Evolutionary conservation across 2,888 invertebrate genomes (phyloP).

Genomic region (Gerris lacustris): DNA sequence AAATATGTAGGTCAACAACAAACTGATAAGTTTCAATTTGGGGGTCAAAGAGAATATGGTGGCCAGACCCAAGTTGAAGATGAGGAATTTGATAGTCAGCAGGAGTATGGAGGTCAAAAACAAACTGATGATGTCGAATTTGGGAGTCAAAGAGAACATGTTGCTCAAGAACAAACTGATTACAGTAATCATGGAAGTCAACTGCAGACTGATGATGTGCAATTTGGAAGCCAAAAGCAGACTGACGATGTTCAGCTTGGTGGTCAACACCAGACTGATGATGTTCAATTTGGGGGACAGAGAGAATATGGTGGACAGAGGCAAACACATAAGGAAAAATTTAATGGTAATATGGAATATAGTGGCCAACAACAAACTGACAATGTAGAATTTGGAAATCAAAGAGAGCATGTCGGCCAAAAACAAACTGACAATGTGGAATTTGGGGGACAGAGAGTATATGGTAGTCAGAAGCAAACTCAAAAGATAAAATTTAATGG

Average conservation of each 20-base stretch:
- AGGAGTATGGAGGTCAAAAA: constrained; percentile 14
- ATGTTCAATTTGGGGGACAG: not conserved
- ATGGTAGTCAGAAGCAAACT: not conserved
- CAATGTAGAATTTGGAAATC: constrained; percentile 9
- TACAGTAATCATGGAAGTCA: constrained; percentile 26
- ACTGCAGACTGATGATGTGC: not conserved
- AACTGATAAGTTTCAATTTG: constrained; percentile 5
- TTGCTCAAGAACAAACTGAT: constrained; percentile 19
- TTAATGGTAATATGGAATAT: constrained; percentile 1
- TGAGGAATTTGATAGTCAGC: not conserved
- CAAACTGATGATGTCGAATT: constrained; percentile 1
- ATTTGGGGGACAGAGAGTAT: not conserved
- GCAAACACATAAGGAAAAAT: not conserved
- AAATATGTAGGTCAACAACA: constrained; percentile 11
- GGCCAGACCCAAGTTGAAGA: not conserved
- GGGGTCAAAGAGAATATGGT: not conserved
- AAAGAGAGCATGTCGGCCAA: not conserved
- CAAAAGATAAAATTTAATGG: not conserved
- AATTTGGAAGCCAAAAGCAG: not conserved
- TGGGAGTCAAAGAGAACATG: constrained; percentile 15
- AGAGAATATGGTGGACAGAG: not conserved
- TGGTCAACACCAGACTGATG: not conserved
- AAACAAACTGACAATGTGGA: constrained; percentile 1
- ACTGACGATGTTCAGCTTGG: not conserved
- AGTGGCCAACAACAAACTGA: not conserved